phyloP scores from a whole-genome alignment of 2,797 vertebrate genomes.

The Cheracebus regulus region DNA sequence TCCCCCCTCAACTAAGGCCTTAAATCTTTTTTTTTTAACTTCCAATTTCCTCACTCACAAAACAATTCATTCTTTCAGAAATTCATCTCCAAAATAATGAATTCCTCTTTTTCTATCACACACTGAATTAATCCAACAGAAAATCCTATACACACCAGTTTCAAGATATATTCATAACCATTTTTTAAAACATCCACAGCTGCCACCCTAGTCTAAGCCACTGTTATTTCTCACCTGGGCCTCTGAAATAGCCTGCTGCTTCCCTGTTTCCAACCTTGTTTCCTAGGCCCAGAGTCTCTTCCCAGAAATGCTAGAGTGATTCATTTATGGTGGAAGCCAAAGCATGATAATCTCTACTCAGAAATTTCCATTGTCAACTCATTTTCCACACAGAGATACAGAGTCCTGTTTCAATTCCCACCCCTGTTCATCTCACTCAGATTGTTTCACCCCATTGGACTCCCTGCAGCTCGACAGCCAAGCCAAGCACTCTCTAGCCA shows the following conservation, averaged over 20 bases:
- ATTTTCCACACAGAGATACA: not conserved
- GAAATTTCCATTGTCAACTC: not conserved
- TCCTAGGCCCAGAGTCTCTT: not conserved
- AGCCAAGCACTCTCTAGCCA: not conserved
- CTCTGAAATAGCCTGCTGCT: not conserved
- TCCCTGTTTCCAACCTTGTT: not conserved
- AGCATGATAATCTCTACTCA: not conserved
- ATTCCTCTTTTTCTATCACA: not conserved
- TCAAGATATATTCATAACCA: not conserved
- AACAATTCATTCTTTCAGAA: not conserved
- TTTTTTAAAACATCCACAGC: not conserved
- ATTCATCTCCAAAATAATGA: not conserved
- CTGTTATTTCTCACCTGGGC: not conserved
- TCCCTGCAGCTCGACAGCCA: not conserved
- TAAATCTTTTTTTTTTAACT: not conserved
- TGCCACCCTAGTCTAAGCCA: not conserved
- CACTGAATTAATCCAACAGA: not conserved
- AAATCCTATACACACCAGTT: not conserved
- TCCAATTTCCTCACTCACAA: not conserved
- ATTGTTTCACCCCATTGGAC: rapidly evolving
- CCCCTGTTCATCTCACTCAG: not conserved
- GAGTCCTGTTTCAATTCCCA: not conserved
- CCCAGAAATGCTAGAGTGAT: not conserved
- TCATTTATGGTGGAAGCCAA: not conserved
- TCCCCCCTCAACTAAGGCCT: not conserved